phyloP scores from a whole-genome alignment of 2,888 invertebrate species.

The Protonemura montana region DNA sequence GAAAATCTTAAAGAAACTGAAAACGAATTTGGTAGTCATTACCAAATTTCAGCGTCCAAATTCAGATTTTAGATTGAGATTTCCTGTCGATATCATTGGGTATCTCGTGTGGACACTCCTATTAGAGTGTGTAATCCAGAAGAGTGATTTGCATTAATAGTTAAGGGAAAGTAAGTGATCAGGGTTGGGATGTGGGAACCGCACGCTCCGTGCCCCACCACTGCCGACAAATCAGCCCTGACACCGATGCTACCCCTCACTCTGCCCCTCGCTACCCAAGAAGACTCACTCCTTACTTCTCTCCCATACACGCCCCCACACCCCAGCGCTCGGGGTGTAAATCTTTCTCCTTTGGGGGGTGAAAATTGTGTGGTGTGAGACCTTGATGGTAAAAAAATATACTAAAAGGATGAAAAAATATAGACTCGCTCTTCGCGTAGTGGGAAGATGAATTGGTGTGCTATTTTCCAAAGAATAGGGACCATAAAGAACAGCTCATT shows the following conservation, averaged over 20 bases:
- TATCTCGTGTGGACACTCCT: background rate
- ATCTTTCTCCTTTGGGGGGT: conserved; percentile 48
- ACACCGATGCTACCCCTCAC: conserved; percentile 40
- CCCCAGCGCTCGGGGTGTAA: conserved; percentile 45
- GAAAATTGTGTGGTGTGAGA: conserved; percentile 32
- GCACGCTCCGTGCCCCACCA: background rate
- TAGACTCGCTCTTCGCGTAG: conserved; percentile 30
- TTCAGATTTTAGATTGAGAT: background rate
- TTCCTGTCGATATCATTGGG: background rate
- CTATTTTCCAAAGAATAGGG: conserved; percentile 39
- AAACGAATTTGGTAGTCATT: background rate
- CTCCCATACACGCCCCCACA: conserved; percentile 38
- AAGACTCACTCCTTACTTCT: background rate
- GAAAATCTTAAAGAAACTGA: too few relatives aligned
- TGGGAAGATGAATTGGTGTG: conserved; percentile 46
- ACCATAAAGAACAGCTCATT: conserved; percentile 31
- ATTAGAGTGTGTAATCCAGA: background rate
- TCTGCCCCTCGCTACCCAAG: background rate
- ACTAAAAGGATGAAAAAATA: conserved; percentile 41
- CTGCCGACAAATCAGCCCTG: conserved; percentile 29
- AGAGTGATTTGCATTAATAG: background rate
- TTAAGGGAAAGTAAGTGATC: conserved; percentile 30
- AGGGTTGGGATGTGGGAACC: conserved; percentile 22
- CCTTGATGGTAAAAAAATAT: conserved; percentile 39
- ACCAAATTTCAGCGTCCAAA: background rate